A percentile compares a stretch with the other conserved stretches of the same genome.
Evolutionary conservation across 35 echinoderm and acorn worm genomes (phyloP).

Genomic region (Ptychodera flava): DNA sequence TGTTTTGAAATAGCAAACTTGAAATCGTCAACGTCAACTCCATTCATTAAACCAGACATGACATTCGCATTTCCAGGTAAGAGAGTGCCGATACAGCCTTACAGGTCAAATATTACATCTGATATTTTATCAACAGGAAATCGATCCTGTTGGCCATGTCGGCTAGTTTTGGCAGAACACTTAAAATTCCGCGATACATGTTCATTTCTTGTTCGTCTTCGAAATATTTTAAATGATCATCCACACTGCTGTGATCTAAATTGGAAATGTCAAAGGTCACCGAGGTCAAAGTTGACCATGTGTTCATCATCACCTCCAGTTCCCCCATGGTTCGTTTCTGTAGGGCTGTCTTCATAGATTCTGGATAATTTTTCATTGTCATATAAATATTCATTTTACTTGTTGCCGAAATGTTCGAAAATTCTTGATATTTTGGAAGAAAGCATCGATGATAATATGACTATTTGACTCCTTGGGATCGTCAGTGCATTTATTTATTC

Average conservation of each 20-base stretch:
- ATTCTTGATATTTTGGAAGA: slow-evolving; percentile 74
- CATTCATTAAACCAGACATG: too few species aligned
- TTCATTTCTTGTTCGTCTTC: slow-evolving; percentile 54
- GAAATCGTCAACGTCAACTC: too few species aligned
- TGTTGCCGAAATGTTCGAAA: slow-evolving; percentile 75
- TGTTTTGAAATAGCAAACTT: too few species aligned
- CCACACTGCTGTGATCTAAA: slow-evolving; percentile 60
- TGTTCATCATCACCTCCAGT: slow-evolving; percentile 69
- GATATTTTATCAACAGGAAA: slow-evolving; percentile 85
- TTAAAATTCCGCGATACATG: slow-evolving; percentile 55
- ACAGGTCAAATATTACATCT: slow-evolving; percentile 45
- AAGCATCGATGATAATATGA: slow-evolving; percentile 18
- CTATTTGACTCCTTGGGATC: slow-evolving; percentile 12
- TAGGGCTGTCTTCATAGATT: slow-evolving; percentile 25
- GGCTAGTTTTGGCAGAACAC: slow-evolving; percentile 61
- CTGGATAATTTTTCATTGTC: slow-evolving; percentile 48
- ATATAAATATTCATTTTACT: slow-evolving; percentile 72
- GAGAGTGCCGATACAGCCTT: too few species aligned
- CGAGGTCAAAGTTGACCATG: slow-evolving; percentile 53
- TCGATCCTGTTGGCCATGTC: slow-evolving; percentile 83
- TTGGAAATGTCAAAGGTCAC: slow-evolving; percentile 43
- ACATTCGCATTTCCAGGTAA: too few species aligned
- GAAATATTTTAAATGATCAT: slow-evolving; percentile 36
- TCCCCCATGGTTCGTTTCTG: slow-evolving; percentile 58
- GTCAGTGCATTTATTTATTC: neutral